Percentiles rank a stretch among this genome's conserved stretches.
Conservation (phyloP, 1,140 invertebrate genomes). For the Drosophila repleta region DNA sequence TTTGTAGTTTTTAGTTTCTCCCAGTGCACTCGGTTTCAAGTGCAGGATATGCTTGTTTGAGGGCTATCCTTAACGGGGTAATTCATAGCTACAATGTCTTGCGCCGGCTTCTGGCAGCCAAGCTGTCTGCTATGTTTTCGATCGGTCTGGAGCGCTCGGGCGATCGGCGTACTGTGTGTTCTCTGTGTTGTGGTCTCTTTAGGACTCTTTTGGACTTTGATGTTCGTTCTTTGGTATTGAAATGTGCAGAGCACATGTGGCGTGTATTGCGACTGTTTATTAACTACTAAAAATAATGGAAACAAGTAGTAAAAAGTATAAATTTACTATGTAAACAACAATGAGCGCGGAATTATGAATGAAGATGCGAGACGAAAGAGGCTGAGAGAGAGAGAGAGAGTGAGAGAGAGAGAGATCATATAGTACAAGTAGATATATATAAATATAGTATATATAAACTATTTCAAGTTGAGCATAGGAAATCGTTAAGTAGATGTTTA, state of each 20-base stretch:
- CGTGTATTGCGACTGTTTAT: conserved; percentile 63
- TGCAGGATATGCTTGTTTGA: conserved; percentile 46
- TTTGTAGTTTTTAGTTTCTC: neutral
- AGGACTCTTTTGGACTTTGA: conserved; percentile 54
- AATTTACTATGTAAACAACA: conserved; percentile 80
- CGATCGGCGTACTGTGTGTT: neutral
- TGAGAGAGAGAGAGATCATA: neutral
- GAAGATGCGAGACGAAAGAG: conserved; percentile 45
- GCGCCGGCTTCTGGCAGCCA: conserved; percentile 53
- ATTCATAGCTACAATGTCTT: conserved; percentile 44
- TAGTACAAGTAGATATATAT: conserved; percentile 25
- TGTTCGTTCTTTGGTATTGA: conserved; percentile 52
- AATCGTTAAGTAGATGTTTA: conserved; percentile 81
- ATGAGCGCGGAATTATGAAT: conserved; percentile 71
- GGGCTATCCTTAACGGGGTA: conserved; percentile 34
- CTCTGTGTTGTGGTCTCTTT: conserved; percentile 36
- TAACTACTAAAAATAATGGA: conserved; percentile 81
- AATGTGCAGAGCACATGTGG: conserved; percentile 58
- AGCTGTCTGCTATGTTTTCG: conserved; percentile 56
- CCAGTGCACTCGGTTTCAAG: conserved; percentile 2
- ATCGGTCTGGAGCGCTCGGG: neutral
- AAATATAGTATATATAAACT: conserved; percentile 18
- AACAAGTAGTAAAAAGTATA: conserved; percentile 82
- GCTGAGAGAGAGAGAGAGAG: neutral
- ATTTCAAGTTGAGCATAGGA: conserved; percentile 46